Percentiles rank a stretch among this genome's conserved stretches.
Evolutionary conservation across 2,888 invertebrate species (phyloP).

Genomic region (Drosophila neutralis): DNA sequence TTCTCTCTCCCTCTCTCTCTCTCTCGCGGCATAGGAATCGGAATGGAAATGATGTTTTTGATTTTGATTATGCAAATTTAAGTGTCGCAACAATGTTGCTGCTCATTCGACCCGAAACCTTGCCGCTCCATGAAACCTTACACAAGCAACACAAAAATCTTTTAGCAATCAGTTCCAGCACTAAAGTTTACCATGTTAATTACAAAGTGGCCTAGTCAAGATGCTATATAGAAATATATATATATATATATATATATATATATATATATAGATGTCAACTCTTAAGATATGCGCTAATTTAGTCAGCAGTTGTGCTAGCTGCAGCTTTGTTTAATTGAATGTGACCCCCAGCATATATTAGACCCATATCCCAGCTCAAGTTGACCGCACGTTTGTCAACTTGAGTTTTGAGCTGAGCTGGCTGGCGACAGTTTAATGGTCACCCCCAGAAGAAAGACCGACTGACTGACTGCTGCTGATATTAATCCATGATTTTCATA

Average conservation of each 20-base stretch:
- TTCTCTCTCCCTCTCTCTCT: neutral
- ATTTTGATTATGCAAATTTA: constrained; percentile 83
- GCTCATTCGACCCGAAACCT: constrained; percentile 66
- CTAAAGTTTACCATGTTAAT: constrained; percentile 61
- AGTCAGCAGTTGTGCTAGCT: neutral
- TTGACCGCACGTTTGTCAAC: constrained; percentile 36
- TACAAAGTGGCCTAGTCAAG: constrained; percentile 40
- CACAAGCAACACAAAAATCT: constrained; percentile 10
- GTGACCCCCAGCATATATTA: constrained; percentile 7
- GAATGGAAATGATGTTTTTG: constrained; percentile 80
- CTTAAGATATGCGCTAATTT: constrained; percentile 24
- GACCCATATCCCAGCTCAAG: neutral
- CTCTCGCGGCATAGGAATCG: constrained; percentile 20
- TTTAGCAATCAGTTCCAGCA: constrained; percentile 41
- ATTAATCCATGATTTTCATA: constrained; percentile 71
- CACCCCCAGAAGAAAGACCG: constrained; percentile 21
- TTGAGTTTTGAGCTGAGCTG: constrained; percentile 22
- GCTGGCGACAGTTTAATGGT: constrained; percentile 59
- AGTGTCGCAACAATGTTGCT: constrained; percentile 81
- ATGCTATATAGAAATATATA: neutral
- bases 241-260: neutral
- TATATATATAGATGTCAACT: neutral
- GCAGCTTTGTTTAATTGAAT: constrained; percentile 35
- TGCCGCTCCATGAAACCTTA: constrained; percentile 49
- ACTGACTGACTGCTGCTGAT: constrained; percentile 14